Conservation (phyloP, 2,113 vertebrate species). For the Chloropsis cyanopogon region DNA sequence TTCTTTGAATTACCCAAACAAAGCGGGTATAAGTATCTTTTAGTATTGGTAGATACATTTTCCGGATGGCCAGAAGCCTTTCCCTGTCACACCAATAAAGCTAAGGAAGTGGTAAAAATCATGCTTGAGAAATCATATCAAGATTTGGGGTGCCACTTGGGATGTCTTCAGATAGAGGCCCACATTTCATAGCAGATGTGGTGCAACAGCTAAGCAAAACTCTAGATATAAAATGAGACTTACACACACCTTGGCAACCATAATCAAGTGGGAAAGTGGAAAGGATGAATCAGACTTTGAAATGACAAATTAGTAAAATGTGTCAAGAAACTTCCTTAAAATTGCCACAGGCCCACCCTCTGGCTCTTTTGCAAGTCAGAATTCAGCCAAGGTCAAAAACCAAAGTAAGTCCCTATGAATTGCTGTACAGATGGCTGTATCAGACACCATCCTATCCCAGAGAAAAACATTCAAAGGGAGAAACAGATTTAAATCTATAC, state of each 20-base stretch:
- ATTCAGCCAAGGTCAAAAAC: not conserved
- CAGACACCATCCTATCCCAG: not conserved
- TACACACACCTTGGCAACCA: not conserved
- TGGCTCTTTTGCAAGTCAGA: not conserved
- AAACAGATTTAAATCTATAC: not conserved
- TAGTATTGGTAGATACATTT: not conserved
- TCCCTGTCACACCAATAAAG: not conserved
- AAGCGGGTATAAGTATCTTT: not conserved
- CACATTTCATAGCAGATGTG: not conserved
- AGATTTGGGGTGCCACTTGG: not conserved
- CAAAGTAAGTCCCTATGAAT: not conserved
- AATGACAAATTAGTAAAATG: not conserved
- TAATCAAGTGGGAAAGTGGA: not conserved
- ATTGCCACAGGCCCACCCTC: not conserved
- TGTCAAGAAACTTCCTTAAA: not conserved
- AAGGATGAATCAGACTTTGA: not conserved
- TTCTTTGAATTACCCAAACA: not conserved
- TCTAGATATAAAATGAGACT: not conserved
- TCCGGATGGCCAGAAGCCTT: not conserved
- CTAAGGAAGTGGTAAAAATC: not conserved
- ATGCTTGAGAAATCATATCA: not conserved
- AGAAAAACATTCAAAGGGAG: not conserved
- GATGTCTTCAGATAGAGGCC: not conserved
- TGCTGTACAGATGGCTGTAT: rapidly evolving
- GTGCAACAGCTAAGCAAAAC: not conserved